Percentiles rank a stretch among this genome's conserved stretches.
Conservation (phyloP, 2,888 invertebrate species). For the Oeneis ivallda region DNA sequence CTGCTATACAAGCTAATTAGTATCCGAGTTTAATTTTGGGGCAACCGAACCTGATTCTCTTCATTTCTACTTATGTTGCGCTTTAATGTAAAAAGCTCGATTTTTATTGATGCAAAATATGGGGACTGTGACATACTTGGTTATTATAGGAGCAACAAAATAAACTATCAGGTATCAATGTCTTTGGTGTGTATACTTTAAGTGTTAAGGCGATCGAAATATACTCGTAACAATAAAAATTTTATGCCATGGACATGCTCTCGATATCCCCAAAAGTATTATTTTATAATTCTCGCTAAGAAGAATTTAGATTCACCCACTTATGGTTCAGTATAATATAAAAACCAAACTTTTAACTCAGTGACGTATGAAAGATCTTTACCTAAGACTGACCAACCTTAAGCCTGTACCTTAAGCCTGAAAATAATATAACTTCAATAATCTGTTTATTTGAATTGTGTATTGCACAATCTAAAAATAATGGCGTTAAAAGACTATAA, state of each 20-base stretch:
- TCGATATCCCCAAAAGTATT: slow-evolving; percentile 45
- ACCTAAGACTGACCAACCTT: too few species aligned
- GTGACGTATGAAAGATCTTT: too few species aligned
- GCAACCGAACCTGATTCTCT: background rate
- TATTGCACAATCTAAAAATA: too few species aligned
- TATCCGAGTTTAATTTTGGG: too few species aligned
- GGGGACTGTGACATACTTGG: slow-evolving; percentile 53
- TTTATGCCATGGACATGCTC: slow-evolving; percentile 64
- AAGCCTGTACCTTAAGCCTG: too few species aligned
- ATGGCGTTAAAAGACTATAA: too few species aligned
- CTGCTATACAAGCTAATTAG: too few species aligned
- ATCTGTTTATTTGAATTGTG: too few species aligned
- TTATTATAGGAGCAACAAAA: slow-evolving; percentile 62
- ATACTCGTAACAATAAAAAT: slow-evolving; percentile 67
- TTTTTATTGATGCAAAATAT: slow-evolving; percentile 45
- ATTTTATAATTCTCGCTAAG: slow-evolving; percentile 44
- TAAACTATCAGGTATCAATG: slow-evolving; percentile 62
- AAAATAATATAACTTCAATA: too few species aligned
- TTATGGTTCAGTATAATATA: slow-evolving; percentile 7
- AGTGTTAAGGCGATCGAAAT: slow-evolving; percentile 59
- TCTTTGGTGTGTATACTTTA: slow-evolving; percentile 56
- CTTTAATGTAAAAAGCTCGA: slow-evolving; percentile 37
- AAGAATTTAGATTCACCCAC: background rate
- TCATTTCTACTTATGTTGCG: slow-evolving; percentile 33
- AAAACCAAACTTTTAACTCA: background rate